Evolutionary conservation across 2,113 vertebrate genomes (phyloP), one percentile per base, ranked within the genome.

Genomic region (Leiothrix lutea): DNA sequence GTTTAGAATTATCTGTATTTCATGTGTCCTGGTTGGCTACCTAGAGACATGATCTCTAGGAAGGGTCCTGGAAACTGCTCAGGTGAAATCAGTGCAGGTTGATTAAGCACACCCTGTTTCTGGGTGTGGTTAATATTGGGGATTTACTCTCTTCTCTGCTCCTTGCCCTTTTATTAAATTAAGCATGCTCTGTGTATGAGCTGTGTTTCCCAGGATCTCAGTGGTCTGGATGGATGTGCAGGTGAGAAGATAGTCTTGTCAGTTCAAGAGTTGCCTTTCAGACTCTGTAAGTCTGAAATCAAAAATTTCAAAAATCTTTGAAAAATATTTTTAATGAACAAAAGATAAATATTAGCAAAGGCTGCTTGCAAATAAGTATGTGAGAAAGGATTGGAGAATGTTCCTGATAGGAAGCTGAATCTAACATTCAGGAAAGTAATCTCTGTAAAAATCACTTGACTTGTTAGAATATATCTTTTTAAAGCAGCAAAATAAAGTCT

Each of bases 141-240:
- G 74, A 26, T 54, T 85, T 71, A 56, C 4, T 50, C 11, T 35
- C 5, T 45, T 40, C 8, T 58, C 22, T 0, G 0, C 22, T 42
- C 7, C 0, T 50, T 33, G 3, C 4, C 1, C 2, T 72, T 25
- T 38, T 2, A 48, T 36, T 18, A 20, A 6, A 6, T 40, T 33
- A 42, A 13, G 22, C 2, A 4, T 6, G 8, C 5, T 62, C 29
- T 74, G 21, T 45, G 10, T 3, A 1, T 2, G 8, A 33, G 23
- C 10, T 50, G 26, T 0, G 0, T 51, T 74, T 60, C 29, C 11
- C 42, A 24, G 71, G 8, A 25, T 67, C 14, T 56, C 4, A 5
- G 4, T 16, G 19, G 7, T 64, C 58, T 33, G 29, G n/a, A 21
- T 31, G 36, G 22, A 17, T 33, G 11, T 24, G 38, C 20, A 36